Conservation (phyloP, 2,888 invertebrate genomes). For the Sipha maydis region DNA sequence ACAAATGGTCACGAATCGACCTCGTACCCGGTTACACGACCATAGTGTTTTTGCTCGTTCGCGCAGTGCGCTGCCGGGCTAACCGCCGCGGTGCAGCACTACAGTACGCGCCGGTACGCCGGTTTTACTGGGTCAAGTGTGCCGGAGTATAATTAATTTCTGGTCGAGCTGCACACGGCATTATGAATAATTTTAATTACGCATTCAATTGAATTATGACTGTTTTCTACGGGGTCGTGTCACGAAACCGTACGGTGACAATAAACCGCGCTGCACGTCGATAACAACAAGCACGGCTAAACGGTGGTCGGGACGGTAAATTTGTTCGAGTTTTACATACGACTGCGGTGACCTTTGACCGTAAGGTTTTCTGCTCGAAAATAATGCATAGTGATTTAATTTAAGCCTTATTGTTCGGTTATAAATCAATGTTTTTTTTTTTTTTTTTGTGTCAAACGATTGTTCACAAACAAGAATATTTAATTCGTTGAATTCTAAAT, state of each 20-base stretch:
- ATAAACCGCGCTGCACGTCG: background rate
- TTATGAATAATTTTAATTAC: conserved; percentile 13
- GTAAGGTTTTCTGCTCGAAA: background rate
- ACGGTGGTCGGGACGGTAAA: background rate
- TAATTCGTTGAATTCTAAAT: background rate
- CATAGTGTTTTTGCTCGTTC: background rate
- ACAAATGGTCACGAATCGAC: conserved; percentile 18
- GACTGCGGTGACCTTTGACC: background rate
- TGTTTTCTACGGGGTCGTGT: background rate
- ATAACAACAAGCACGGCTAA: too few species aligned
- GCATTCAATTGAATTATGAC: conserved; percentile 9
- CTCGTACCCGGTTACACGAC: conserved; percentile 2
- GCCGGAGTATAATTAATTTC: conserved; percentile 14
- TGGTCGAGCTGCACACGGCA: background rate
- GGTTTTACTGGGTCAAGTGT: conserved; percentile 25
- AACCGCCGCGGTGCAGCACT: background rate
- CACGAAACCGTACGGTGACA: background rate
- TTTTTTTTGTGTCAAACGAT: background rate
- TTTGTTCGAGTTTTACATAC: background rate
- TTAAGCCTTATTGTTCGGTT: background rate
- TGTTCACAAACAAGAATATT: background rate
- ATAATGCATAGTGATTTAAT: background rate
- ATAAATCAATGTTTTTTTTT: background rate
- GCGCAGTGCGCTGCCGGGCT: too few species aligned
- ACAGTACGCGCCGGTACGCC: too few species aligned